phyloP scores from a whole-genome alignment of 1,140 invertebrate species.

The Goniozus legneri region DNA sequence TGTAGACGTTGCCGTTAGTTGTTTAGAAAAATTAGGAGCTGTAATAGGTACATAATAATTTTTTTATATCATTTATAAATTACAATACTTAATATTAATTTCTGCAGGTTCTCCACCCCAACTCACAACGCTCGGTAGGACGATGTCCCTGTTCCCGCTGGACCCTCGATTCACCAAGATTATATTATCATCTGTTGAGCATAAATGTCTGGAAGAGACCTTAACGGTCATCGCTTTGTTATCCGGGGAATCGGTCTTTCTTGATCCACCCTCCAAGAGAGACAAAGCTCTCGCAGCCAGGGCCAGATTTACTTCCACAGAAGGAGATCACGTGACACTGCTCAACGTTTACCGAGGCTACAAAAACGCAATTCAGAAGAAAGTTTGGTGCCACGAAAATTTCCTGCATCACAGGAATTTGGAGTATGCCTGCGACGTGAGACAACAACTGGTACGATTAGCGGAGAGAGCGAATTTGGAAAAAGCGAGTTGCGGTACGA shows the following conservation, averaged over 20 bases:
- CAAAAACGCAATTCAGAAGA: slow-evolving; percentile 69
- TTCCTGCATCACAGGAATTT: slow-evolving; percentile 85
- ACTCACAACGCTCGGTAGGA: slow-evolving; percentile 77
- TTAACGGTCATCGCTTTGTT: slow-evolving; percentile 67
- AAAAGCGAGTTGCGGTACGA: slow-evolving; percentile 69
- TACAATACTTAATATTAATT: neutral
- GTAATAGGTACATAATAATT: slow-evolving; percentile 55
- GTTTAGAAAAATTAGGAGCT: slow-evolving; percentile 73
- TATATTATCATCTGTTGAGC: slow-evolving; percentile 72
- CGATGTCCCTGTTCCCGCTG: slow-evolving; percentile 88
- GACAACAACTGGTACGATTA: slow-evolving; percentile 77
- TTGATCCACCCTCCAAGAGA: slow-evolving; percentile 51
- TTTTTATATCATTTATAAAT: slow-evolving; percentile 8
- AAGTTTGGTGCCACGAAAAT: slow-evolving; percentile 89
- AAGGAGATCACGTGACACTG: slow-evolving; percentile 91
- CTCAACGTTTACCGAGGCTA: slow-evolving; percentile 86
- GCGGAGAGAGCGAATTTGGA: slow-evolving; percentile 68
- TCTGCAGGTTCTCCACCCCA: slow-evolving; percentile 53
- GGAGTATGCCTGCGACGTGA: slow-evolving; percentile 74
- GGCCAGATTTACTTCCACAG: slow-evolving; percentile 76
- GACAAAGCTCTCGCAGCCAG: slow-evolving; percentile 40
- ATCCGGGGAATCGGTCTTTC: slow-evolving; percentile 66
- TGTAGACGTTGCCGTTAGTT: slow-evolving; percentile 64
- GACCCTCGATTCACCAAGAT: slow-evolving; percentile 88
- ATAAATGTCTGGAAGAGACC: slow-evolving; percentile 83